phyloP scores from a whole-genome alignment of 2,797 vertebrate genomes.

The Sebastes reedi region DNA sequence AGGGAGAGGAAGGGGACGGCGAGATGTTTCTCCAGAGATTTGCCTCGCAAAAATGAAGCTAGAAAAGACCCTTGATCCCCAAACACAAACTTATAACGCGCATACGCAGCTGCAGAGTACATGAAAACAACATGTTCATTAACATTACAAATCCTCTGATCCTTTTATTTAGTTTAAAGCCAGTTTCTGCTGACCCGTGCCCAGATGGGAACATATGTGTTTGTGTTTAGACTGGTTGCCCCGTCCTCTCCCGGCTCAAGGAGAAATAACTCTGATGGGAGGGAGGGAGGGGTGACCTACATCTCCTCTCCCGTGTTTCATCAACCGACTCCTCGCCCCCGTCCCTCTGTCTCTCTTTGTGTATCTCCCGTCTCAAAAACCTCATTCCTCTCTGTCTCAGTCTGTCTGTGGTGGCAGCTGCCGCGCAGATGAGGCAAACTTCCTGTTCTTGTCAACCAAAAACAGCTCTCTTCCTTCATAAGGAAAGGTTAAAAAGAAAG shows the following conservation, averaged over 20 bases:
- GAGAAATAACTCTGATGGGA: slow-evolving; percentile 20
- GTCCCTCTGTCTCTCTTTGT: background rate
- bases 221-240: slow-evolving; percentile 35
- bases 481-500: background rate
- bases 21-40: slow-evolving; percentile 40
- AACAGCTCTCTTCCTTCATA: background rate
- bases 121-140: slow-evolving; percentile 25
- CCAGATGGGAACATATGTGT: slow-evolving; percentile 29
- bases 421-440: slow-evolving; percentile 49
- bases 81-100: background rate
- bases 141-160: slow-evolving; percentile 8
- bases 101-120: background rate
- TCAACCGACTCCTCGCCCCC: slow-evolving; percentile 4
- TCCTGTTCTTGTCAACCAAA: slow-evolving; percentile 41
- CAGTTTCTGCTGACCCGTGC: background rate
- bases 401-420: slow-evolving; percentile 53
- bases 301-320: slow-evolving; percentile 40
- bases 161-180: background rate
- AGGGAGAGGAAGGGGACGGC: slow-evolving; percentile 48
- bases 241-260: background rate
- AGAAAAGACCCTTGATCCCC: slow-evolving; percentile 6
- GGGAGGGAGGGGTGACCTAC: slow-evolving; percentile 59
- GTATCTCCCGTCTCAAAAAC: slow-evolving; percentile 23
- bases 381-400: slow-evolving; percentile 9
- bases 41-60: background rate